Percentiles rank a stretch among this genome's conserved stretches.
These are phyloP conservation scores for Osmerus eperlanus DNA, from an alignment of 2,113 vertebrate genomes.

Conservation along the genomic window DNA sequence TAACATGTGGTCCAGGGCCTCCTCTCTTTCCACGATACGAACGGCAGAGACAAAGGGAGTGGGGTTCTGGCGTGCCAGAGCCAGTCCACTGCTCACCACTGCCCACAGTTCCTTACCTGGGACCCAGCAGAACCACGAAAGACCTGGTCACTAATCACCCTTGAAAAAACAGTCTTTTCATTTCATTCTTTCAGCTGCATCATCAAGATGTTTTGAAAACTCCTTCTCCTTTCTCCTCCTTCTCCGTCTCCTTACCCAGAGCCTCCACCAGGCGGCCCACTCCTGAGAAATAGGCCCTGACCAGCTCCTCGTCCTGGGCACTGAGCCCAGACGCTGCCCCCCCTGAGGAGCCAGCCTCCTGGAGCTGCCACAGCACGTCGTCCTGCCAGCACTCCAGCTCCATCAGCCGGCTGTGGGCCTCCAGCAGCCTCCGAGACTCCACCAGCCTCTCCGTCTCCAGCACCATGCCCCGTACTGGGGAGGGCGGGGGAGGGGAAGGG, in stretches of 20 bases:
- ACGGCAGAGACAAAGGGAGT: constrained; percentile 86
- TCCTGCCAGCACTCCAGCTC: constrained; percentile 86
- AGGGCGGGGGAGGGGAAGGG: background rate
- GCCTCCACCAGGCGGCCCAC: constrained; percentile 81
- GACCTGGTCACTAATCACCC: background rate
- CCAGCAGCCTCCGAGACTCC: constrained; percentile 77
- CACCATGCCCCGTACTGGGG: constrained; percentile 79
- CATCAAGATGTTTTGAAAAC: background rate
- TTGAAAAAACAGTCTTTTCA: background rate
- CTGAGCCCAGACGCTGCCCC: constrained; percentile 17
- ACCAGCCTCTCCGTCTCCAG: constrained; percentile 82
- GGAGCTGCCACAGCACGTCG: constrained; percentile 79
- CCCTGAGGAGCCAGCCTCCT: constrained; percentile 22
- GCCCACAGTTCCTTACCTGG: constrained; percentile 79
- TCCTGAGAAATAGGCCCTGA: constrained; percentile 80
- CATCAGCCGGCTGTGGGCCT: constrained; percentile 85
- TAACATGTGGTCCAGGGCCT: constrained; percentile 73
- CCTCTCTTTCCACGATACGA: constrained; percentile 90
- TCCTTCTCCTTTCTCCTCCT: background rate
- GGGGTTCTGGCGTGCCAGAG: constrained; percentile 82
- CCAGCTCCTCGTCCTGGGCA: constrained; percentile 65
- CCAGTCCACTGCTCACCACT: constrained; percentile 74
- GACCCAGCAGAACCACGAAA: background rate
- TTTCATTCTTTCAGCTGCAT: background rate
- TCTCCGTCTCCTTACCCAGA: constrained; percentile 71